Evolutionary conservation across 1,140 invertebrate species (phyloP), one percentile per base, ranked within the genome.

Genomic region (Cherax quadricarinatus): DNA sequence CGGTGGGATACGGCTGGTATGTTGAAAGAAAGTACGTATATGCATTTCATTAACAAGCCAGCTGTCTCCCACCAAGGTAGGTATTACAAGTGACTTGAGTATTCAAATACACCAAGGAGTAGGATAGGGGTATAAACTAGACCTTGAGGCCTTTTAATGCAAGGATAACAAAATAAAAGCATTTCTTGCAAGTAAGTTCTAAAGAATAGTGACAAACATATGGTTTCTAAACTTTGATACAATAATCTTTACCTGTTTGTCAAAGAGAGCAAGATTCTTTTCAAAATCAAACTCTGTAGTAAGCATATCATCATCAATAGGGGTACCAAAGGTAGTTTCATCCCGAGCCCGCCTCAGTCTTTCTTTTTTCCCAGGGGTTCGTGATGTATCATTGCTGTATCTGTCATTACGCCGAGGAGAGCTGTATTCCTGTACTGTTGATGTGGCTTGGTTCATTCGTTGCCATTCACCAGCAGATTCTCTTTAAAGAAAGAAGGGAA

Each of bases 241-340:
- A 41, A 0, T 41, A 41, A 41, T 41, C 30, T 41, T 94, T 83
- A 96, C 96, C 94, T 96, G 95, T 95, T 99, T 99, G 95, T 98
- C 97, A 95, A 98, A 98, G 49, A 99, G 95, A 16, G 98, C 98
- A 30, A 98, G 95, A 96, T 98, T 98, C 93, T 98, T 98, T 95
- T 98, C 98, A 96, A 99, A 98, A 96, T 98, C 98, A 96, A 98
- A 99, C 94, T 98, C 97, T 94, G 97, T 96, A 92, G 96, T 95
- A 79, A 96, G 94, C 60, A 95, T 96, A 82, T 96, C 95, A 18
- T 92, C 91, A 94, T 96, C 96, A 48, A 96, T 95, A 7, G 96
- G 96, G 66, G 95, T 96, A 93, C 96, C 96, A 94, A 97, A 97
- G 89, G 96, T 96, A 70, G 96, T 96, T 93, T 96, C 96, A 94